Percentiles rank a stretch among this genome's conserved stretches.
Conservation (phyloP, 2,888 invertebrate genomes). For the Morpho achilles region DNA sequence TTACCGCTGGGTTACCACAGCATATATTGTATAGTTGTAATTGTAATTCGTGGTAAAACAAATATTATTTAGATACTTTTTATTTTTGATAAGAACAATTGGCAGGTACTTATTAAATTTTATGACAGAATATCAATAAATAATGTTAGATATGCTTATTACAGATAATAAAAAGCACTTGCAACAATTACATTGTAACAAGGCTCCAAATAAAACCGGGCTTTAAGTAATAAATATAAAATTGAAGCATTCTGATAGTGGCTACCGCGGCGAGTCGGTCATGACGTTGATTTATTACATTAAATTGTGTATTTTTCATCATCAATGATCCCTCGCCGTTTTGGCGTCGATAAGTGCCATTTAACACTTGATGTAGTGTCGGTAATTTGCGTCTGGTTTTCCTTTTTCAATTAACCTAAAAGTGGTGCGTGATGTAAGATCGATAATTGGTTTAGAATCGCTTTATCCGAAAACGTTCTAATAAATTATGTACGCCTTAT, state of each 20-base stretch:
- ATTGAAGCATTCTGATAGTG: slow-evolving; percentile 51
- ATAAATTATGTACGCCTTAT: slow-evolving; percentile 22
- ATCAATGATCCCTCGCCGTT: slow-evolving; percentile 63
- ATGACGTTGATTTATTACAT: slow-evolving; percentile 69
- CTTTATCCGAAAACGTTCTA: slow-evolving; percentile 43
- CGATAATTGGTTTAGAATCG: slow-evolving; percentile 36
- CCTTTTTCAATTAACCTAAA: slow-evolving; percentile 73
- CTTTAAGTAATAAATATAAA: slow-evolving; percentile 61
- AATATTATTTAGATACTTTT: too few relatives aligned
- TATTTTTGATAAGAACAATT: too few relatives aligned
- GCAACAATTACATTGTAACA: slow-evolving; percentile 7
- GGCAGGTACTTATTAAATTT: too few relatives aligned
- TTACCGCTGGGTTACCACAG: too few relatives aligned
- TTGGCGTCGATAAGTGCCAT: slow-evolving; percentile 74
- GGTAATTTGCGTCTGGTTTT: slow-evolving; percentile 72
- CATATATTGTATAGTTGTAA: too few relatives aligned
- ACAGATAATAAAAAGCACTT: slow-evolving; percentile 8
- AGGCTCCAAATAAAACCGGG: slow-evolving; percentile 3
- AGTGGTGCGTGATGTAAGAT: slow-evolving; percentile 65
- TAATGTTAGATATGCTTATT: neutral
- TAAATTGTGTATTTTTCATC: slow-evolving; percentile 78
- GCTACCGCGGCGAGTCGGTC: slow-evolving; percentile 49
- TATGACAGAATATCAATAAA: neutral
- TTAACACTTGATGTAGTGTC: slow-evolving; percentile 79
- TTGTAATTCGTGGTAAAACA: too few relatives aligned